These are phyloP conservation scores for Microcebus ravelobensis DNA, from an alignment of 2,113 vertebrate genomes.

Conservation along the genomic window DNA sequence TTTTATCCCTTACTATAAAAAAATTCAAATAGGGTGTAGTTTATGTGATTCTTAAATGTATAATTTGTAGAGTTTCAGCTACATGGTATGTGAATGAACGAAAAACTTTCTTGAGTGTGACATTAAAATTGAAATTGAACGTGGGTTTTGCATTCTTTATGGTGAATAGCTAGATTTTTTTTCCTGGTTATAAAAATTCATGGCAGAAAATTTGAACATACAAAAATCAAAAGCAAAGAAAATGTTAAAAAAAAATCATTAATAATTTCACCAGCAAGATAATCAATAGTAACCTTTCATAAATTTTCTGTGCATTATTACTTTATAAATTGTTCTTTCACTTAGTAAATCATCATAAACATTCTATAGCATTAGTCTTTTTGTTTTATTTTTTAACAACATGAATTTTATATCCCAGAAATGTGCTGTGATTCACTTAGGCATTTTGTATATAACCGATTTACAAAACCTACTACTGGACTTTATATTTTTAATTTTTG, in stretches of 20 bases:
- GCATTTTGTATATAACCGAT: neutral
- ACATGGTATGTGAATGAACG: neutral
- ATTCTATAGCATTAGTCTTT: neutral
- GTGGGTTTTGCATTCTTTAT: neutral
- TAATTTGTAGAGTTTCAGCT: neutral
- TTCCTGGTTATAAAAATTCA: neutral
- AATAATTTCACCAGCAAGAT: neutral
- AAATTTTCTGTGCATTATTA: neutral
- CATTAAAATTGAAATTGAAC: neutral
- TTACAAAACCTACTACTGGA: neutral
- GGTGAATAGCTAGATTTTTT: neutral
- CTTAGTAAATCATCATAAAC: neutral
- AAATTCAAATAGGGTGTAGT: neutral
- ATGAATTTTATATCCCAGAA: neutral
- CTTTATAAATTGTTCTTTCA: neutral
- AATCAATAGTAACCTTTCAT: neutral
- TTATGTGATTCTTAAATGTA: neutral
- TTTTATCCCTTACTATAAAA: neutral
- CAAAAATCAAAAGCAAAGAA: conserved; percentile 1
- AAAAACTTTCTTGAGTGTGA: neutral
- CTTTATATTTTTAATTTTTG: neutral
- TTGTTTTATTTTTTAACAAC: neutral
- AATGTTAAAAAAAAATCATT: neutral
- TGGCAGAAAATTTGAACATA: neutral
- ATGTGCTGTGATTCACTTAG: neutral